Percentiles rank a stretch among this genome's conserved stretches.
phyloP scores from a whole-genome alignment of 2,113 vertebrate genomes.

The Danio rerio region DNA sequence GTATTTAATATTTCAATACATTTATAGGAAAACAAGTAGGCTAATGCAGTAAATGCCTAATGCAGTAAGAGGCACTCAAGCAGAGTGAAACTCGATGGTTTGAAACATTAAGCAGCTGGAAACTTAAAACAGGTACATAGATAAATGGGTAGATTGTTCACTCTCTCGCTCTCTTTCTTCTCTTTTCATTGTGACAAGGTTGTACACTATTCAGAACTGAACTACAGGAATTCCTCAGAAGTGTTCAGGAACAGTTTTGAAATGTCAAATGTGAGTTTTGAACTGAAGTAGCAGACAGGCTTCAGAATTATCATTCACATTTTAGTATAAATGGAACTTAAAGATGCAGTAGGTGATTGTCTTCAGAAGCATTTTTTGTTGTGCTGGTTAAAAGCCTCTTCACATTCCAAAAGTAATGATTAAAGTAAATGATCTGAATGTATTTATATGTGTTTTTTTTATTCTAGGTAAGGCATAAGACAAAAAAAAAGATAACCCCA shows the following conservation, averaged over 20 bases:
- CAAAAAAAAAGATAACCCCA: no score
- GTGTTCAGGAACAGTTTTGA: neutral
- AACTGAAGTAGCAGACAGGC: neutral
- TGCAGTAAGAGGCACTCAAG: slow-evolving; percentile 11
- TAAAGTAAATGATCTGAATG: no score
- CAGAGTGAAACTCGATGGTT: neutral
- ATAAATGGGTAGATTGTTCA: neutral
- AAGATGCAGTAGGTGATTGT: no score
- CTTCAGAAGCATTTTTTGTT: no score
- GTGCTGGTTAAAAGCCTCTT: no score
- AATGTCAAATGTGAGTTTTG: neutral
- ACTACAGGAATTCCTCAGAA: neutral
- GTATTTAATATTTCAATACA: slow-evolving; percentile 7
- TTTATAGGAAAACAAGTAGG: neutral
- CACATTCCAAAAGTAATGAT: no score
- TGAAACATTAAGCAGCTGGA: neutral
- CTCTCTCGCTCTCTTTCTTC: no score
- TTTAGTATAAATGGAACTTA: no score
- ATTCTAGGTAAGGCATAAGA: no score
- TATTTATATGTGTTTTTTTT: no score
- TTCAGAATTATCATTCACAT: neutral
- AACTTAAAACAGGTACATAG: neutral
- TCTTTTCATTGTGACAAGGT: neutral
- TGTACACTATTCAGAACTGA: neutral
- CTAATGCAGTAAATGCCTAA: neutral